Conservation (phyloP, 2,888 invertebrate genomes). For the Lasioglossum figueresi region DNA sequence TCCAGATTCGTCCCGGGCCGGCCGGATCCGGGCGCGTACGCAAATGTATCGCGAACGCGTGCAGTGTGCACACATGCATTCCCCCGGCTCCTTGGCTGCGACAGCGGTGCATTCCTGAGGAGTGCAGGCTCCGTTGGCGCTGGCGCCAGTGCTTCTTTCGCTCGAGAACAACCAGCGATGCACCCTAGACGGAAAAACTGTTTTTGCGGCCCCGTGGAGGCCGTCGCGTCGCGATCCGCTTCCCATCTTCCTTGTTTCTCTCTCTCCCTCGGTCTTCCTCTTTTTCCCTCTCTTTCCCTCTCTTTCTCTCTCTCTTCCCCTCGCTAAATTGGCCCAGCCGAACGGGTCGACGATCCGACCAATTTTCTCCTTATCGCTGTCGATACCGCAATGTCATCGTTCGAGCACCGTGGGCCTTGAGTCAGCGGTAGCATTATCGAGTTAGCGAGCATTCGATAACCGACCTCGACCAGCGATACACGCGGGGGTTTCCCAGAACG, state of each 20-base stretch:
- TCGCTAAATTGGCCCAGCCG: neutral
- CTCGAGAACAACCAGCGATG: constrained; percentile 30
- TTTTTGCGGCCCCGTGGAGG: constrained; percentile 58
- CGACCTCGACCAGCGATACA: constrained; percentile 2
- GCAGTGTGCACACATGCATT: constrained; percentile 42
- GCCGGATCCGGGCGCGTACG: constrained; percentile 44
- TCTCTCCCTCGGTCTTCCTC: neutral
- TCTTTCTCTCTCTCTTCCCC: neutral
- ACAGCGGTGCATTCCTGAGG: constrained; percentile 67
- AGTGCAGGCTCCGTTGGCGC: constrained; percentile 65
- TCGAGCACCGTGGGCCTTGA: constrained; percentile 43
- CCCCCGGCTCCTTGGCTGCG: constrained; percentile 52
- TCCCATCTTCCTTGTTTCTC: neutral
- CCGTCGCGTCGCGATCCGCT: neutral
- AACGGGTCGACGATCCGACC: neutral
- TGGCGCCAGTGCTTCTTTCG: constrained; percentile 65
- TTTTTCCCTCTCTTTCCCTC: neutral
- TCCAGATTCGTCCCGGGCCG: constrained; percentile 62
- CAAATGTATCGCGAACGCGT: constrained; percentile 57
- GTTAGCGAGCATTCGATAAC: constrained; percentile 45
- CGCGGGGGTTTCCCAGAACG: neutral
- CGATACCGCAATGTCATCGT: constrained; percentile 3
- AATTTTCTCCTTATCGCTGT: constrained; percentile 31
- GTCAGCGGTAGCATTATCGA: constrained; percentile 42
- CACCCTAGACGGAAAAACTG: constrained; percentile 51